Percentiles rank a stretch among this genome's conserved stretches.
Evolutionary conservation across 2,888 invertebrate genomes (phyloP).

Genomic region (Diachrysia chrysitis): DNA sequence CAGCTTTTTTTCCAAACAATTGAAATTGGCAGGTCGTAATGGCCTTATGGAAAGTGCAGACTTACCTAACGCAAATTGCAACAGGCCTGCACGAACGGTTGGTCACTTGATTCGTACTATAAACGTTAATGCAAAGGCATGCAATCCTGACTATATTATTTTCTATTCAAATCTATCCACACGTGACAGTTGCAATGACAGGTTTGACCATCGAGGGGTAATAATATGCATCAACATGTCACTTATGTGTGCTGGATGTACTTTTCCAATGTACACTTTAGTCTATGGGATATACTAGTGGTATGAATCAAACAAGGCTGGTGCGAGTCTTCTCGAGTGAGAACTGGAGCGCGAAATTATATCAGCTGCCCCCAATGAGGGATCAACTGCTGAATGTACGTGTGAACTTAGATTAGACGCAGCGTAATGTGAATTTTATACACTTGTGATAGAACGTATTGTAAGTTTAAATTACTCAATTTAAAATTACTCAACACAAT

Average conservation of each 20-base stretch:
- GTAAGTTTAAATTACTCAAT: too few relatives aligned
- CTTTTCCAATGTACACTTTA: too few relatives aligned
- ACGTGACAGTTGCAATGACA: constrained; percentile 40
- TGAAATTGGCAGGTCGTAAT: background rate
- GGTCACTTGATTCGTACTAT: background rate
- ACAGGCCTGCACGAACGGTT: background rate
- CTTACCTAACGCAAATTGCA: too few relatives aligned
- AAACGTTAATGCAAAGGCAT: constrained; percentile 15
- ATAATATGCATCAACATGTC: constrained; percentile 14
- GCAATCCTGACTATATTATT: constrained; percentile 13
- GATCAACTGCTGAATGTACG: background rate
- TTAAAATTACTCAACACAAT: too few relatives aligned
- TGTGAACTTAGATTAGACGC: background rate
- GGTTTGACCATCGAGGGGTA: constrained; percentile 10
- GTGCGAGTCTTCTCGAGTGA: background rate
- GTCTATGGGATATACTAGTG: too few relatives aligned
- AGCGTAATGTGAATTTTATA: background rate
- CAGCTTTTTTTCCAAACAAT: background rate
- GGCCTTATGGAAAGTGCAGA: too few relatives aligned
- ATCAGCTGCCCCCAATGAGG: constrained; percentile 3
- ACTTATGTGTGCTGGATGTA: background rate
- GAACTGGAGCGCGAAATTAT: constrained; percentile 7
- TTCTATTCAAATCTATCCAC: constrained; percentile 32
- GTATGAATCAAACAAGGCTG: constrained; percentile 2
- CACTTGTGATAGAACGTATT: background rate